Percentiles rank a stretch among this genome's conserved stretches.
Conservation (phyloP, 2,888 invertebrate genomes). For the Elysia crispata region DNA sequence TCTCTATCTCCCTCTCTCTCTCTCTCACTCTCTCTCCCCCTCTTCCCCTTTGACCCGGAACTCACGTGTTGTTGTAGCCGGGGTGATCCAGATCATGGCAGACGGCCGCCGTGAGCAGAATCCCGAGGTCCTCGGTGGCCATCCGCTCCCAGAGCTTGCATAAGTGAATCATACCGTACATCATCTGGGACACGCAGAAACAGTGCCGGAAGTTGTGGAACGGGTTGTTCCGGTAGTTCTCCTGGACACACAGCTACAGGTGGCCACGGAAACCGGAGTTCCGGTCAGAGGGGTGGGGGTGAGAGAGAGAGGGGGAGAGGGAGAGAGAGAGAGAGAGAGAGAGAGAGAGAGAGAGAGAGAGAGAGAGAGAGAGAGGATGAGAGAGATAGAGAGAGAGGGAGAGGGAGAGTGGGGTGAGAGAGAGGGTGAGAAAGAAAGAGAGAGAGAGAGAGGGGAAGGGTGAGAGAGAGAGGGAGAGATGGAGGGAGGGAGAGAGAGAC, state of each 20-base stretch:
- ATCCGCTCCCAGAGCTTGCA: constrained; percentile 74
- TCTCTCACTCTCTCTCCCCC: too few species aligned
- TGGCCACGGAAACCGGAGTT: background rate
- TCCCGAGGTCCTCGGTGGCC: constrained; percentile 74
- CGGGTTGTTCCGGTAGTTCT: constrained; percentile 88
- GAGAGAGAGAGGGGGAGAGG: background rate
- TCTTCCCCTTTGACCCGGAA: background rate
- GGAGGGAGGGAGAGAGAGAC: background rate
- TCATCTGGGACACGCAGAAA: constrained; percentile 93
- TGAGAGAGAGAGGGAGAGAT: too few species aligned
- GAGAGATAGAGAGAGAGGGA: background rate
- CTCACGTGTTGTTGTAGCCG: constrained; percentile 78
- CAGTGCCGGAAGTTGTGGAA: constrained; percentile 92
- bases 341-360: background rate
- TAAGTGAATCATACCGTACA: constrained; percentile 79
- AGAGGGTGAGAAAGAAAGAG: background rate
- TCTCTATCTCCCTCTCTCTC: too few species aligned
- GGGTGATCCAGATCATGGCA: constrained; percentile 85
- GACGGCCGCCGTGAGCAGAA: constrained; percentile 84
- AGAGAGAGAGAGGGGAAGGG: too few species aligned
- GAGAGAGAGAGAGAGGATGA: background rate
- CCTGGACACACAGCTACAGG: constrained; percentile 76
- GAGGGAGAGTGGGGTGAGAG: background rate
- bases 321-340: background rate
- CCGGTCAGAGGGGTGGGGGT: constrained; percentile 49